Evolutionary conservation across 2,113 vertebrate genomes (phyloP).

Genomic region (Myotis yumanensis): DNA sequence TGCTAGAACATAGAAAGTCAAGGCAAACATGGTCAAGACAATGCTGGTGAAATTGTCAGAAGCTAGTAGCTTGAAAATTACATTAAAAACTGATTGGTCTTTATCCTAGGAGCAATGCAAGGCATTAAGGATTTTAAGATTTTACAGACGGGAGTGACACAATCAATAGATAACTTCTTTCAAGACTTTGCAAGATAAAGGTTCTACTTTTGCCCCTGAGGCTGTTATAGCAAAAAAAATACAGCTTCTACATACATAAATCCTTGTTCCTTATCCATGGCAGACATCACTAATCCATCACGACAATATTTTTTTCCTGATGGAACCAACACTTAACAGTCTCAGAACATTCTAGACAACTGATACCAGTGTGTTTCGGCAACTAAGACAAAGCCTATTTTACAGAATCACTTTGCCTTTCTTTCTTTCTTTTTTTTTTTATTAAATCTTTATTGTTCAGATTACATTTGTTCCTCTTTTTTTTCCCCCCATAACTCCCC

Average conservation of each 20-base stretch:
- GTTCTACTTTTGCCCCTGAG: not conserved
- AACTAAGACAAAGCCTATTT: slow-evolving; percentile 19
- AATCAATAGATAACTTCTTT: not conserved
- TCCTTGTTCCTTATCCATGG: not conserved
- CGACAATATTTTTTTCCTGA: not conserved
- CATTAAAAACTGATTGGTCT: not conserved
- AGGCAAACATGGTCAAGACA: not conserved
- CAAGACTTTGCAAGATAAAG: not conserved
- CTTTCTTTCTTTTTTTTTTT: slow-evolving; percentile 2
- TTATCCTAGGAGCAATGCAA: slow-evolving; percentile 7
- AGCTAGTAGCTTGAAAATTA: not conserved
- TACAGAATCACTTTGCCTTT: slow-evolving; percentile 16
- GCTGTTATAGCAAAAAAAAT: not conserved
- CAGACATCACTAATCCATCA: slow-evolving; percentile 38
- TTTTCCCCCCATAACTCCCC: too few species aligned
- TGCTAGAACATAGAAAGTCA: not conserved
- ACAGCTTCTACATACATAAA: not conserved
- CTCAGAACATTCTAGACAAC: slow-evolving; percentile 24
- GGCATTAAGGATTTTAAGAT: slow-evolving; percentile 1
- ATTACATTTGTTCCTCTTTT: too few species aligned
- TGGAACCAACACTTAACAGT: slow-evolving; percentile 16
- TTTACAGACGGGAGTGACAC: not conserved
- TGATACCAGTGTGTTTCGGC: not conserved
- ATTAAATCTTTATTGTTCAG: too few species aligned
- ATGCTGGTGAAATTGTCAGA: not conserved